Evolutionary conservation across 2,888 invertebrate species (phyloP), one percentile per base, ranked within the genome.

Genomic region (Sphaerophoria taeniata): DNA sequence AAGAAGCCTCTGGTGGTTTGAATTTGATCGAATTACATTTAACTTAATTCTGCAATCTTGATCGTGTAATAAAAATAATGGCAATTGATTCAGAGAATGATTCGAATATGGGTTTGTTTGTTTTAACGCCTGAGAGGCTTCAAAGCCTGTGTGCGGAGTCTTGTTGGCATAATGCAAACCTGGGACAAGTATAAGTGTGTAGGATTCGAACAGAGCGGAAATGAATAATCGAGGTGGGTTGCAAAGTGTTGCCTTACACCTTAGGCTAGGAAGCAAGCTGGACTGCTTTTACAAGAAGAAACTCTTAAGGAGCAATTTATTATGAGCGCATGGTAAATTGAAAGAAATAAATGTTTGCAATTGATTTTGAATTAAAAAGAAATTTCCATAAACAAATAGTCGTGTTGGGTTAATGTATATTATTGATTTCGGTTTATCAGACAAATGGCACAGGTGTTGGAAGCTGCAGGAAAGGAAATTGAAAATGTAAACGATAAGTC

Each of bases 191-290:
- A 24, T 24, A 24, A 39, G 51, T 71, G 70, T 72, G 77, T 73
- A 84, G 83, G 84, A 72, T 75, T 75, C 34, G 79, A 79, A 79
- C 65, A 71, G 39, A 80, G 45, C 80, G 84, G 80, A 84, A 80
- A 84, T 71, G 65, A 55, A 58, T 45, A 63, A 70, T 36, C 47
- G 63, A 70, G 74, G 80, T 78, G 83, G 83, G 78, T 39, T 69
- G 39, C 39, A 67, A 67, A 67, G 4, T 36, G 74, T 49, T 73
- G 67, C 80, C 84, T 24, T 79, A 84, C 84, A 80, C 75, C 75
- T 67, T 14, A 56, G 71, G 55, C 56, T 55, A 47, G 56, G 63
- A 55, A 60, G 43, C 69, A 39, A 60, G 55, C 56, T 16, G 43
- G 71, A 60, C 39, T 61, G 67, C 34, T 47, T 36, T 39, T 49